Conservation (phyloP, 2,797 vertebrate species). For the Morus bassanus region DNA sequence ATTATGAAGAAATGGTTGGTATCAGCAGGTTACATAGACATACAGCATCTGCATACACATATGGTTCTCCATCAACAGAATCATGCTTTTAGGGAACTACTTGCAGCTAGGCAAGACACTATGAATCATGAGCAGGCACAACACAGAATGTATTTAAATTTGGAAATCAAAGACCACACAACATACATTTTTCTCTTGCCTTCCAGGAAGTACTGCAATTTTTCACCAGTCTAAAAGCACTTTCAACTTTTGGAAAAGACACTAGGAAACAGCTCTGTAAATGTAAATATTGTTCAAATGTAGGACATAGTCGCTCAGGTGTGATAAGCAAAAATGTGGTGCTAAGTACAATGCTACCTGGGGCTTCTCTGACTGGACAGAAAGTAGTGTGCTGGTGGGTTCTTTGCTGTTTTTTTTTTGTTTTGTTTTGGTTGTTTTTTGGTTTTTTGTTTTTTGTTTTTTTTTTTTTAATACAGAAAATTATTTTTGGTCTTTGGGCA, state of each 20-base stretch:
- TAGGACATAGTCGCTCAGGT: neutral
- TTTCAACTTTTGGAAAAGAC: conserved; percentile 24
- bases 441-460: no score
- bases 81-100: conserved; percentile 62
- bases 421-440: no score
- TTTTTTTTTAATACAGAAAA: neutral
- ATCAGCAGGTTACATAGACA: conserved; percentile 68
- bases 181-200: conserved; percentile 46
- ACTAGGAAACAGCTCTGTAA: neutral
- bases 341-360: neutral
- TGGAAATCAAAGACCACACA: conserved; percentile 59
- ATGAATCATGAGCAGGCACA: conserved; percentile 68
- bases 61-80: conserved; percentile 63
- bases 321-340: neutral
- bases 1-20: conserved; percentile 31
- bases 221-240: neutral
- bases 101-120: conserved; percentile 65
- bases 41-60: conserved; percentile 62
- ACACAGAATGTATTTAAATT: conserved; percentile 64
- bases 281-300: neutral
- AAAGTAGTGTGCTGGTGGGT: neutral
- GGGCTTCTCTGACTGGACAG: neutral
- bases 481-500: neutral
- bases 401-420: neutral
- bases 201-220: conserved; percentile 18